Conservation (phyloP, 1,140 invertebrate species). For the Cyphomyrmex costatus region DNA sequence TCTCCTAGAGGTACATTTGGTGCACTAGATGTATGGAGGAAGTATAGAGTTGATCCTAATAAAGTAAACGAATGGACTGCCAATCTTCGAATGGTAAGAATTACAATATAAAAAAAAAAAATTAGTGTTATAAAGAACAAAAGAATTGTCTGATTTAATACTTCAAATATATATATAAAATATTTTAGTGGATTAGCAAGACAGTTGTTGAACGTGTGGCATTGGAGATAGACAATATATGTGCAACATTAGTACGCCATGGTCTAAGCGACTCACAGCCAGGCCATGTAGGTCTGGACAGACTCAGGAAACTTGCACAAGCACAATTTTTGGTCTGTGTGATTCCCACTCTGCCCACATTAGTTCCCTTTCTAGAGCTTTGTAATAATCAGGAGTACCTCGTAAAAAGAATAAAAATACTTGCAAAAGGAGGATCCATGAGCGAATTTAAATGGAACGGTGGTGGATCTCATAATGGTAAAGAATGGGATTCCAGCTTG, state of each 20-base stretch:
- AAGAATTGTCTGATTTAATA: neutral
- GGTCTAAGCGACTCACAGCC: slow-evolving; percentile 91
- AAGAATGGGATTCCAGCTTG: slow-evolving; percentile 92
- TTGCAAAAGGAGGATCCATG: slow-evolving; percentile 93
- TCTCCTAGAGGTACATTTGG: slow-evolving; percentile 85
- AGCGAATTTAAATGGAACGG: slow-evolving; percentile 94
- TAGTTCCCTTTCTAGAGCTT: slow-evolving; percentile 93
- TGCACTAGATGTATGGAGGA: slow-evolving; percentile 88
- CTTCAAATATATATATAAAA: slow-evolving; percentile 38
- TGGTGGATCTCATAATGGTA: slow-evolving; percentile 90
- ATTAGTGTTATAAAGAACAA: neutral
- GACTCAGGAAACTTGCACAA: slow-evolving; percentile 90
- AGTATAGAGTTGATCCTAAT: slow-evolving; percentile 88
- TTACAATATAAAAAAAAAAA: slow-evolving; percentile 27
- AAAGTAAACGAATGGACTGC: slow-evolving; percentile 90
- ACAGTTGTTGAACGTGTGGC: slow-evolving; percentile 91
- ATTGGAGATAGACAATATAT: slow-evolving; percentile 91
- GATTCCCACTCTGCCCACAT: slow-evolving; percentile 90
- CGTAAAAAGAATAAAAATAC: slow-evolving; percentile 91
- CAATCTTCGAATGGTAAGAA: slow-evolving; percentile 88
- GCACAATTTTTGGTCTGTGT: slow-evolving; percentile 88
- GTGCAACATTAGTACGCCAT: slow-evolving; percentile 89
- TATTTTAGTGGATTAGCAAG: slow-evolving; percentile 91
- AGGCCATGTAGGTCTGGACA: slow-evolving; percentile 90
- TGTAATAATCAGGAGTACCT: slow-evolving; percentile 94